Conservation (phyloP, 2,888 invertebrate species). For the Drosophila borborema region DNA sequence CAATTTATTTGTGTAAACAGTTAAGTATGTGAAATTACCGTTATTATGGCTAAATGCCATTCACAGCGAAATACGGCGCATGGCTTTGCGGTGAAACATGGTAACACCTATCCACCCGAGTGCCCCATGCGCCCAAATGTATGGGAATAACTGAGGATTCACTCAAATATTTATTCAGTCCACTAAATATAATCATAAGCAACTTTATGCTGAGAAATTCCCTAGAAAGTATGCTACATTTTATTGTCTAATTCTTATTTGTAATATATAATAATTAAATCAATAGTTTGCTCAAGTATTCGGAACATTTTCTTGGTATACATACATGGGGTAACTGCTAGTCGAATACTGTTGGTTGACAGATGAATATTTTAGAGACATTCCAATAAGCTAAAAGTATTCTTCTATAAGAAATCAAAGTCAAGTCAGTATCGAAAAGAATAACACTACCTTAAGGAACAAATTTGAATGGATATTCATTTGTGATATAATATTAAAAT, state of each 20-base stretch:
- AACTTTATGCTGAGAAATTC: background rate
- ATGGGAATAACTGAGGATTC: too few species aligned
- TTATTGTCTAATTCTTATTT: background rate
- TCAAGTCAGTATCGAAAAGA: too few species aligned
- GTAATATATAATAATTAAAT: background rate
- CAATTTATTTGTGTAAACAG: conserved; percentile 15
- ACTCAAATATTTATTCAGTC: background rate
- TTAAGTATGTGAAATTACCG: conserved; percentile 33
- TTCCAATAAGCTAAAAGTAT: too few species aligned
- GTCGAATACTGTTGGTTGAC: background rate
- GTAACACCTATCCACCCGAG: background rate
- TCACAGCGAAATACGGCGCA: conserved; percentile 3
- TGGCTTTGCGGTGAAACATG: background rate
- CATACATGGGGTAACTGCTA: background rate
- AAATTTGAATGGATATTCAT: too few species aligned
- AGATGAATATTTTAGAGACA: too few species aligned
- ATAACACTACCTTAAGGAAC: too few species aligned
- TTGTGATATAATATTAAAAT: too few species aligned
- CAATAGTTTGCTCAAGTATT: background rate
- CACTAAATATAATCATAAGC: background rate
- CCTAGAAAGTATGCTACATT: background rate
- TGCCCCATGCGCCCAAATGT: too few species aligned
- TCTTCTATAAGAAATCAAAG: too few species aligned
- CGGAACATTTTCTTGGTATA: too few species aligned
- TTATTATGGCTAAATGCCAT: conserved; percentile 20